Conservation (phyloP, 2,888 invertebrate species). For the Mechanitis mazaeus region DNA sequence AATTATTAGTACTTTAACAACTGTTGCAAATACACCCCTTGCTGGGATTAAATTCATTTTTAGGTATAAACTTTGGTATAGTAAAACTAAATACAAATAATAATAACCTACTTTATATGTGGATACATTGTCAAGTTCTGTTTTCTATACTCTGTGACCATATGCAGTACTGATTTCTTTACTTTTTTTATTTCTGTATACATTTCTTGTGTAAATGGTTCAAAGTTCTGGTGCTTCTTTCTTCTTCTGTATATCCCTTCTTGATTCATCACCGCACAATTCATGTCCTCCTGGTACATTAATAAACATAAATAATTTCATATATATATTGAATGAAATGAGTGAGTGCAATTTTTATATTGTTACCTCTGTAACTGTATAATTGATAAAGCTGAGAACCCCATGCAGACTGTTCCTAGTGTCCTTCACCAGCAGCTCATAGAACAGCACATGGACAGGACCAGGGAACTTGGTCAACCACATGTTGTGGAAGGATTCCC, state of each 20-base stretch:
- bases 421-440: slow-evolving; percentile 80
- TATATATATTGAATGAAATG: too few species aligned
- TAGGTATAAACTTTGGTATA: too few species aligned
- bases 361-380: slow-evolving; percentile 70
- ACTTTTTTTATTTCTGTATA: slow-evolving; percentile 46
- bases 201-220: slow-evolving; percentile 83
- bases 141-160: slow-evolving; percentile 36
- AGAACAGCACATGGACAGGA: slow-evolving; percentile 81
- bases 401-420: slow-evolving; percentile 76
- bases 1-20: too few species aligned
- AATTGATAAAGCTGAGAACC: slow-evolving; percentile 77
- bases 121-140: too few species aligned
- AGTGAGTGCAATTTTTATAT: neutral
- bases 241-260: slow-evolving; percentile 85
- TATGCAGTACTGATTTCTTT: slow-evolving; percentile 6
- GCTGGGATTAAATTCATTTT: too few species aligned
- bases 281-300: slow-evolving; percentile 62
- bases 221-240: slow-evolving; percentile 80
- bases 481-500: slow-evolving; percentile 82
- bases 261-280: slow-evolving; percentile 77
- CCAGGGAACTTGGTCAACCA: slow-evolving; percentile 84
- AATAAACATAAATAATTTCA: slow-evolving; percentile 7
- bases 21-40: too few species aligned
- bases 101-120: too few species aligned
- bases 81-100: too few species aligned